Percentiles rank a stretch among this genome's conserved stretches.
Evolutionary conservation across 2,888 invertebrate species (phyloP).

Genomic region (Cryptocheilus praepositus): DNA sequence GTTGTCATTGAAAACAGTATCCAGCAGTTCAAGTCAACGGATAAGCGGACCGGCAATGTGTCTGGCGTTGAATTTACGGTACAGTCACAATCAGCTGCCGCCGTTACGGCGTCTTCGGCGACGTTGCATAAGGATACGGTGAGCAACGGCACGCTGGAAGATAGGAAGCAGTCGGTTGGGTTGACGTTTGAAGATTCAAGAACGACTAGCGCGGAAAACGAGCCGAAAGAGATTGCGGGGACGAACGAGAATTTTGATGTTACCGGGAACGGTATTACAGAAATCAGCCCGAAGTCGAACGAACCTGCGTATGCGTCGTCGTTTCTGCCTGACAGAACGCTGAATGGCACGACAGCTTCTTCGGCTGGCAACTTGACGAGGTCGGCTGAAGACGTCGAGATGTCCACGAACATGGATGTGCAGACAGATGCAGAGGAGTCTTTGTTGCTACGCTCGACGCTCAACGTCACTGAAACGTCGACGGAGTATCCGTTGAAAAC

Average conservation of each 20-base stretch:
- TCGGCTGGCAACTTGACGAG: slow-evolving; percentile 1
- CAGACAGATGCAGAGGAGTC: slow-evolving; percentile 48
- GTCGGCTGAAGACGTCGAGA: slow-evolving; percentile 11
- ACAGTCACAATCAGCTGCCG: slow-evolving; percentile 4
- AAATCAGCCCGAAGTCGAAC: slow-evolving; percentile 34
- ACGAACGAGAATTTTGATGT: slow-evolving; percentile 49
- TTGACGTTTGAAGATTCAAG: slow-evolving; percentile 20
- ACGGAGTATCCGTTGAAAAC: slow-evolving; percentile 31
- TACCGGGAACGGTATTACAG: slow-evolving; percentile 58
- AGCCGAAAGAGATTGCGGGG: slow-evolving; percentile 24
- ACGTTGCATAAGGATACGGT: not conserved
- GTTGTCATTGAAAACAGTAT: slow-evolving; percentile 63
- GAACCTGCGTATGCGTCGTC: not conserved
- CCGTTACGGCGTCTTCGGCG: slow-evolving; percentile 20
- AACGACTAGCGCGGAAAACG: slow-evolving; percentile 25
- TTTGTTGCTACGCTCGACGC: slow-evolving; percentile 42
- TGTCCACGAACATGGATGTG: slow-evolving; percentile 34
- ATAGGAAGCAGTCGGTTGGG: not conserved
- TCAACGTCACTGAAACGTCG: slow-evolving; percentile 49
- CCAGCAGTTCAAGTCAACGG: slow-evolving; percentile 57
- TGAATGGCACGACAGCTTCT: too few relatives aligned
- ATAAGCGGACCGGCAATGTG: slow-evolving; percentile 51
- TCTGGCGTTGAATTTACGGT: slow-evolving; percentile 24
- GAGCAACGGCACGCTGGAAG: slow-evolving; percentile 27
- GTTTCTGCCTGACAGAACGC: not conserved